A percentile compares a stretch with the other conserved stretches of the same genome.
Evolutionary conservation across 2,113 vertebrate genomes (phyloP).

Genomic region (Gymnocephalus cernua): DNA sequence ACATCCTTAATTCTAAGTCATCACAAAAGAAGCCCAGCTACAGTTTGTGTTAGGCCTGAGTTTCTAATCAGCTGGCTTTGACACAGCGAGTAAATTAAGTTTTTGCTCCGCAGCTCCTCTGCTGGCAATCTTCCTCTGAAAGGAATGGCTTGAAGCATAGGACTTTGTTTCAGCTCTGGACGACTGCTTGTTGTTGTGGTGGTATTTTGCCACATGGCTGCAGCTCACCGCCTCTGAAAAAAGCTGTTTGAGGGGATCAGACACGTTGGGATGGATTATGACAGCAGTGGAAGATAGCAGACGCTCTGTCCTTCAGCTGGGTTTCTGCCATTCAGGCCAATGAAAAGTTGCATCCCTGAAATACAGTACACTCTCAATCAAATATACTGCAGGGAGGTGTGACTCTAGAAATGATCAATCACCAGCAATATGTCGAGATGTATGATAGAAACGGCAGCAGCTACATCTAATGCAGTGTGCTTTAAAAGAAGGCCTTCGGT

Average conservation of each 20-base stretch:
- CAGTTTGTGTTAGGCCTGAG: background rate
- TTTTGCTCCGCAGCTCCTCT: constrained; percentile 16
- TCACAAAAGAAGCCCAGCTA: constrained; percentile 31
- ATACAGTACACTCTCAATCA: background rate
- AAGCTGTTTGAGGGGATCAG: background rate
- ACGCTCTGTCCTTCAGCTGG: constrained; percentile 12
- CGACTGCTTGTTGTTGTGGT: constrained; percentile 28
- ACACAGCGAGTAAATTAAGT: constrained; percentile 40
- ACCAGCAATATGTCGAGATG: background rate
- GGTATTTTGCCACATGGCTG: constrained; percentile 12
- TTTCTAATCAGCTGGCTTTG: constrained; percentile 51
- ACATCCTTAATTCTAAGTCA: constrained; percentile 28
- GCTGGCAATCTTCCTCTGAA: background rate
- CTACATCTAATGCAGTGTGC: constrained; percentile 5
- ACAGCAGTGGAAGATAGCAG: constrained; percentile 5
- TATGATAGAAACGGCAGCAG: constrained; percentile 27
- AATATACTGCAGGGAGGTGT: constrained; percentile 1
- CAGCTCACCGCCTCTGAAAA: background rate
- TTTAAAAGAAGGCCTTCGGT: constrained; percentile 6
- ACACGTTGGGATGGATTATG: constrained; percentile 8
- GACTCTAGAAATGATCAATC: constrained; percentile 30
- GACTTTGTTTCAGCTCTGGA: constrained; percentile 21
- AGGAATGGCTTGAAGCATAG: constrained; percentile 22
- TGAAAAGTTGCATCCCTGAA: background rate
- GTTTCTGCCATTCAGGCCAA: background rate